phyloP scores from a whole-genome alignment of 2,113 vertebrate species.

The Probosciger aterrimus region DNA sequence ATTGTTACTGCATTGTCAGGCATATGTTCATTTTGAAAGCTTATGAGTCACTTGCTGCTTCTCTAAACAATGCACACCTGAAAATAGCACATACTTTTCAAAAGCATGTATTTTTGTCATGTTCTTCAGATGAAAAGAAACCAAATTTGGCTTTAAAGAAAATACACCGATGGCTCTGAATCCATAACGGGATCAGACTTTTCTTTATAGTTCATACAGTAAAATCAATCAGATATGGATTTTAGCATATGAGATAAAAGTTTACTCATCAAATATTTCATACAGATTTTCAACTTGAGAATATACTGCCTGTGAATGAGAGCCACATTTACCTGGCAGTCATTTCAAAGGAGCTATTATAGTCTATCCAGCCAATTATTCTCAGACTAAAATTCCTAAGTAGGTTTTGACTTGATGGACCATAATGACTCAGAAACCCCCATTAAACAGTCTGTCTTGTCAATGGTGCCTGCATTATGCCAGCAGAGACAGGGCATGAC shows the following conservation, averaged over 20 bases:
- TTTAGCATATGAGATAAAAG: slow-evolving; percentile 45
- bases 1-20: neutral
- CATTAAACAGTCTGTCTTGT: slow-evolving; percentile 74
- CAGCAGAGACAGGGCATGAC: slow-evolving; percentile 51
- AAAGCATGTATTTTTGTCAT: neutral
- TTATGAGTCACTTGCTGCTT: neutral
- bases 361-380: slow-evolving; percentile 71
- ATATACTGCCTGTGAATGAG: slow-evolving; percentile 45
- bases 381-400: slow-evolving; percentile 71
- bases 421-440: slow-evolving; percentile 72
- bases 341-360: slow-evolving; percentile 63
- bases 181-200: neutral
- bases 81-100: neutral
- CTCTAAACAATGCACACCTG: neutral
- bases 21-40: neutral
- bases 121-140: neutral
- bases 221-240: slow-evolving; percentile 62
- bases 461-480: slow-evolving; percentile 67
- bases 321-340: slow-evolving; percentile 56
- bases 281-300: slow-evolving; percentile 22
- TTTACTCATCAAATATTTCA: slow-evolving; percentile 59
- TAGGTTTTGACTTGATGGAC: slow-evolving; percentile 76
- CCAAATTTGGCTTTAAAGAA: neutral
- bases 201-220: slow-evolving; percentile 27
- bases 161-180: neutral